These are phyloP conservation scores for Chamaea fasciata DNA, from an alignment of 2,113 vertebrate species.

Conservation along the genomic window DNA sequence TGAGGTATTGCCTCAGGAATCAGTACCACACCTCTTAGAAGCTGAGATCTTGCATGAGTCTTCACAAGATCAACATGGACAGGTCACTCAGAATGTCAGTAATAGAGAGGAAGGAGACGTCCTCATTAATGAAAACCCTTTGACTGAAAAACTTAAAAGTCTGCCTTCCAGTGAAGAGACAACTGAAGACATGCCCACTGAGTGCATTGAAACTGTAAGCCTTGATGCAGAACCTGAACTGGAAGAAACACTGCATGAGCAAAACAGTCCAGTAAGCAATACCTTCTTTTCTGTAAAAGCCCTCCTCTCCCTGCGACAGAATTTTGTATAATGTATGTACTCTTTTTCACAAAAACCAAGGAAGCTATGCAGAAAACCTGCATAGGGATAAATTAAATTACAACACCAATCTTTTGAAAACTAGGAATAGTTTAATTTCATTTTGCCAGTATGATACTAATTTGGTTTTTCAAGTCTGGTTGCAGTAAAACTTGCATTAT, in stretches of 20 bases:
- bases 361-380: background rate
- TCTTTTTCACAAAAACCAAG: background rate
- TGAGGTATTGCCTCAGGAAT: background rate
- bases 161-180: background rate
- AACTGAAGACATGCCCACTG: background rate
- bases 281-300: background rate
- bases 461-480: background rate
- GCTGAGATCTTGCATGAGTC: background rate
- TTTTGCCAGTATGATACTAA: background rate
- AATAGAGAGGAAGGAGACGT: background rate
- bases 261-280: slow-evolving; percentile 58
- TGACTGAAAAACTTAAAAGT: background rate
- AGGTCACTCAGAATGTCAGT: background rate
- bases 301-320: background rate
- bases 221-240: slow-evolving; percentile 67
- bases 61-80: background rate
- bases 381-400: background rate
- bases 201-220: slow-evolving; percentile 71
- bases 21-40: background rate
- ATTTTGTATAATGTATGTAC: background rate
- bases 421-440: background rate
- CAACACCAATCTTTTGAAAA: background rate
- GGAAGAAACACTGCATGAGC: slow-evolving; percentile 49
- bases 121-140: background rate
- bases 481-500: background rate